Evolutionary conservation across 2,113 vertebrate species (phyloP).

Genomic region (Gorsachius goisagi): DNA sequence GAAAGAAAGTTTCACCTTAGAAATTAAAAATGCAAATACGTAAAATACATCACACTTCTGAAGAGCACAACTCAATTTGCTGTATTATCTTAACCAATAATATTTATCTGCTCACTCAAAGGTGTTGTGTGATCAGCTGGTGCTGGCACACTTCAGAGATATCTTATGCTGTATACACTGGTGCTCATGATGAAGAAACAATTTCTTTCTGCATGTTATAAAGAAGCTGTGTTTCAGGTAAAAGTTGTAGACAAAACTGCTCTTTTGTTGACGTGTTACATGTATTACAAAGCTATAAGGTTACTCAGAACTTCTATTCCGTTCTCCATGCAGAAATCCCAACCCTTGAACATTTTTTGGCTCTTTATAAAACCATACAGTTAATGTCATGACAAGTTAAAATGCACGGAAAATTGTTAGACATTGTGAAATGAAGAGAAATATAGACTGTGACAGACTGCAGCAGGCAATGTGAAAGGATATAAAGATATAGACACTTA

Average conservation of each 20-base stretch:
- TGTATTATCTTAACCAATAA: neutral
- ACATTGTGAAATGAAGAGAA: neutral
- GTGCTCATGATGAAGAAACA: neutral
- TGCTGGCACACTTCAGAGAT: neutral
- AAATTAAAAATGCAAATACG: neutral
- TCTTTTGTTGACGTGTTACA: neutral
- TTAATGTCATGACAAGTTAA: neutral
- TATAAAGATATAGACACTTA: slow-evolving; percentile 85
- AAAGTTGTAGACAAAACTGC: neutral
- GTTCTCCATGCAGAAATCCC: slow-evolving; percentile 17
- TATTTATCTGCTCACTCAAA: neutral
- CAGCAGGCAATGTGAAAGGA: slow-evolving; percentile 58
- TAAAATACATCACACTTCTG: neutral
- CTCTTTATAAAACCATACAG: neutral
- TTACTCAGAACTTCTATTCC: neutral
- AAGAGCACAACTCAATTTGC: neutral
- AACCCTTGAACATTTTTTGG: neutral
- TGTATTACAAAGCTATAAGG: neutral
- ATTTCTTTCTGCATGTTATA: neutral
- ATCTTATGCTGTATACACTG: neutral
- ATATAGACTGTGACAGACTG: neutral
- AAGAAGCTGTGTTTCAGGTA: neutral
- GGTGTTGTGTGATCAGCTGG: neutral
- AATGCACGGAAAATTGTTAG: neutral
- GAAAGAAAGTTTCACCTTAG: neutral